A percentile compares a stretch with the other conserved stretches of the same genome.
Conservation (phyloP, 2,113 vertebrate genomes). For the Cyanocitta stelleri region DNA sequence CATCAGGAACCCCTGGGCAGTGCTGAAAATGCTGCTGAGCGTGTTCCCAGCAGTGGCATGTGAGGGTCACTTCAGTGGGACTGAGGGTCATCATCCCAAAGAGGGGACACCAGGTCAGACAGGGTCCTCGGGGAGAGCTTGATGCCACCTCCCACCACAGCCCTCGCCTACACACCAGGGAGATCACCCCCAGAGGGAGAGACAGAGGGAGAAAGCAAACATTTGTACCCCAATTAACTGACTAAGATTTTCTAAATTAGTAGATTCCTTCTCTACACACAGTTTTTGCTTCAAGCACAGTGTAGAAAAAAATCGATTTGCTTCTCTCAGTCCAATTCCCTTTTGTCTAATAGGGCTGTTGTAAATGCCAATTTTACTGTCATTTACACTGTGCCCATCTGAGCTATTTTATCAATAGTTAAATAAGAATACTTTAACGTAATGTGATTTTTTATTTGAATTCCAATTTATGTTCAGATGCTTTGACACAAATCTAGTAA, state of each 20-base stretch:
- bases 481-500: conserved; percentile 51
- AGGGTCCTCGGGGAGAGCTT: background rate
- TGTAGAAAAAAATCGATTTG: conserved; percentile 32
- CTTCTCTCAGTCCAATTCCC: conserved; percentile 56
- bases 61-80: background rate
- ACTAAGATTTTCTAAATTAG: background rate
- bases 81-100: background rate
- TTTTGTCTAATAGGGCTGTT: conserved; percentile 53
- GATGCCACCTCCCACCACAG: background rate
- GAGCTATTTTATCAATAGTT: conserved; percentile 59
- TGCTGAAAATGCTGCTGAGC: background rate
- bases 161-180: accelerated
- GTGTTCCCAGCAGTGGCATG: background rate
- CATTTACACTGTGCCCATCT: conserved; percentile 44
- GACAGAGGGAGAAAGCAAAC: background rate
- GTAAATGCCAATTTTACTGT: conserved; percentile 55
- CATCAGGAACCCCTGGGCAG: accelerated
- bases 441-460: conserved; percentile 55
- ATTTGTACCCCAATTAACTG: background rate
- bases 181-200: background rate
- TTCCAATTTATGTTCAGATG: conserved; percentile 27
- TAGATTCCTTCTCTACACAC: background rate
- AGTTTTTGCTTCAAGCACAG: background rate
- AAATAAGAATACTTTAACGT: conserved; percentile 61
- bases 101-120: background rate